Evolutionary conservation across 2,888 invertebrate species (phyloP), one percentile per base, ranked within the genome.

Genomic region (Phaonia tiefii): DNA sequence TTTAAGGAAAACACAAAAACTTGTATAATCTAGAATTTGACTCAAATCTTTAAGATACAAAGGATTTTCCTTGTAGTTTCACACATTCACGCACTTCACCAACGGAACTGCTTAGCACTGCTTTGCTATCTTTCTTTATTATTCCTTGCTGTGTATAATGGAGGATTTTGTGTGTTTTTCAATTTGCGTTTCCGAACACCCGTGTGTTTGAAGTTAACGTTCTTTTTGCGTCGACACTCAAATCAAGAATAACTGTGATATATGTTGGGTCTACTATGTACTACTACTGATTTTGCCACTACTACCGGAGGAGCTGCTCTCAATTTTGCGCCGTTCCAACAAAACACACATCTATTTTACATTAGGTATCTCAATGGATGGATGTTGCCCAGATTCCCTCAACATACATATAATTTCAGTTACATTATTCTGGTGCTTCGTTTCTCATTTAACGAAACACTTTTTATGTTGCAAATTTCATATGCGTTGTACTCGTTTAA

Each of bases 141-240:
- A 31, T 73, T 69, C 44, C 44, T 74, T 79, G 44, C 15, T 25
- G 26, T 56, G 2, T 44, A n/a, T n/a, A n/a, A n/a, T n/a, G 13
- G 20, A 22, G 25, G 54, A 20, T 54, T 54, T n/a, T n/a, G n/a
- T 22, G 7, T 54, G 54, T 54, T 44, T 63, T 20, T 37, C 11
- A 63, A 63, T n/a, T 37, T 39, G 63, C 63, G 42, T 42, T 67
- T 39, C 4, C 17, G 73, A 79, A 65, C 76, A 72, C 60, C 81
- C 81, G 81, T 75, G 73, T 58, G 46, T 25, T n/a, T 10, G 13
- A 63, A 63, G 22, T 54, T 75, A 78, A 79, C 84, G 85, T 84
- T 88, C 89, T 88, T 89, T 86, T 88, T 86, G 84, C 87, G 86
- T 86, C 89, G 88, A 89, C 87, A 88, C 88, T 90, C 89, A 88